These are phyloP conservation scores for Propithecus perrieri DNA, from an alignment of 2,797 vertebrate species.

Conservation along the genomic window DNA sequence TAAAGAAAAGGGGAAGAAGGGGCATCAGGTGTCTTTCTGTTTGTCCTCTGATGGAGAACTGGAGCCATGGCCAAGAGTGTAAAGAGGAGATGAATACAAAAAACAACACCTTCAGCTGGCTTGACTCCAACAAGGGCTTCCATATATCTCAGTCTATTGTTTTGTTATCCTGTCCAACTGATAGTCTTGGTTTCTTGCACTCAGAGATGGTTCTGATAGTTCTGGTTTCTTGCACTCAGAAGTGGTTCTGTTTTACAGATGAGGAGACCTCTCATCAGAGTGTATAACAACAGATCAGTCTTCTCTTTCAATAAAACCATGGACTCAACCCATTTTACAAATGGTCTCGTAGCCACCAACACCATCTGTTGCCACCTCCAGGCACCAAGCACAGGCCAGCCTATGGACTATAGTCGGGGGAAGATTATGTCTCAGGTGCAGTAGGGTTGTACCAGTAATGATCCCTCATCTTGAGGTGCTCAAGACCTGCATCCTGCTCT, in stretches of 20 bases:
- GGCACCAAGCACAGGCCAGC: not conserved
- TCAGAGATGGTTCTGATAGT: not conserved
- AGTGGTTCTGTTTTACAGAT: not conserved
- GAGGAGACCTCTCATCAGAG: not conserved
- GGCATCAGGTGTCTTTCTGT: not conserved
- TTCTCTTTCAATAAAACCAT: not conserved
- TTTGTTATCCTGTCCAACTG: not conserved
- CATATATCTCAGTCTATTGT: not conserved
- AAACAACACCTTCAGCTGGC: not conserved
- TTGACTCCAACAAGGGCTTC: not conserved
- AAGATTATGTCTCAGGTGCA: not conserved
- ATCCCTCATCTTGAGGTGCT: not conserved
- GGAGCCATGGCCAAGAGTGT: not conserved
- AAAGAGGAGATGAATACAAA: not conserved
- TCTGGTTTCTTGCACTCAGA: not conserved
- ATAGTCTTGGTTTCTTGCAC: not conserved
- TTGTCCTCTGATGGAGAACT: not conserved
- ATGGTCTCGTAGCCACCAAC: not conserved
- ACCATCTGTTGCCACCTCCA: not conserved
- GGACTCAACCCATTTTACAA: not conserved
- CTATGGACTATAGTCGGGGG: not conserved
- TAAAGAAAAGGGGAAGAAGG: not conserved
- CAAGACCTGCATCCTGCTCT: not conserved
- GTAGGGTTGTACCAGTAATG: not conserved
- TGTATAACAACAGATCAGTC: not conserved